phyloP scores from a whole-genome alignment of 2,113 vertebrate genomes.

The Solea solea region DNA sequence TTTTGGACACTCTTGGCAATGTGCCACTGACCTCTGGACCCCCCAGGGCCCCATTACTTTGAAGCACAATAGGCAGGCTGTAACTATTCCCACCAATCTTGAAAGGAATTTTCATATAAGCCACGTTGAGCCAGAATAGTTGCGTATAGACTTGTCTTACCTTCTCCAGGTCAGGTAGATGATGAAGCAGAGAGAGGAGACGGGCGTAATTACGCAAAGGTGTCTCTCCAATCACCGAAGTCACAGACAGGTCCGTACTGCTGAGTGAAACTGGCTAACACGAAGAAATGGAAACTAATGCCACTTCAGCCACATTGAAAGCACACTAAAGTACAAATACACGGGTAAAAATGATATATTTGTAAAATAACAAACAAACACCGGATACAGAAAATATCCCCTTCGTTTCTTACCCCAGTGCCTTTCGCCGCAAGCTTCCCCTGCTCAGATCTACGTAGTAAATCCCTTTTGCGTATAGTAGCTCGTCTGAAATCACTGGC shows the following conservation, averaged over 20 bases:
- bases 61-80: too few relatives aligned
- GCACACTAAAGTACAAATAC: slow-evolving; percentile 2
- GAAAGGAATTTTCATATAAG: neutral
- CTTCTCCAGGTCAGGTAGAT: slow-evolving; percentile 38
- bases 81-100: too few relatives aligned
- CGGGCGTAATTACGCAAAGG: slow-evolving; percentile 26
- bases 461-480: slow-evolving; percentile 68
- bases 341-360: neutral
- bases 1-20: too few relatives aligned
- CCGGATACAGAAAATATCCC: slow-evolving; percentile 7
- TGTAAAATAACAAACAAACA: too few relatives aligned
- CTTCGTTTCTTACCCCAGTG: slow-evolving; percentile 42
- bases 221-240: slow-evolving; percentile 33
- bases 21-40: too few relatives aligned
- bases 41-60: too few relatives aligned
- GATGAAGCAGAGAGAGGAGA: slow-evolving; percentile 25
- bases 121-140: neutral
- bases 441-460: slow-evolving; percentile 66
- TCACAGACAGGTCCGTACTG: slow-evolving; percentile 27
- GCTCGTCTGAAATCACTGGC: slow-evolving; percentile 77
- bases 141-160: slow-evolving; percentile 42
- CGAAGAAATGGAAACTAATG: slow-evolving; percentile 14
- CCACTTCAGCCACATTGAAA: neutral
- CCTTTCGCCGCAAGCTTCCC: slow-evolving; percentile 56
- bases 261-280: slow-evolving; percentile 16